Base-by-base conservation (phyloP, 2,888 invertebrate genomes). In the Sarcophaga caerulescens region DNA sequence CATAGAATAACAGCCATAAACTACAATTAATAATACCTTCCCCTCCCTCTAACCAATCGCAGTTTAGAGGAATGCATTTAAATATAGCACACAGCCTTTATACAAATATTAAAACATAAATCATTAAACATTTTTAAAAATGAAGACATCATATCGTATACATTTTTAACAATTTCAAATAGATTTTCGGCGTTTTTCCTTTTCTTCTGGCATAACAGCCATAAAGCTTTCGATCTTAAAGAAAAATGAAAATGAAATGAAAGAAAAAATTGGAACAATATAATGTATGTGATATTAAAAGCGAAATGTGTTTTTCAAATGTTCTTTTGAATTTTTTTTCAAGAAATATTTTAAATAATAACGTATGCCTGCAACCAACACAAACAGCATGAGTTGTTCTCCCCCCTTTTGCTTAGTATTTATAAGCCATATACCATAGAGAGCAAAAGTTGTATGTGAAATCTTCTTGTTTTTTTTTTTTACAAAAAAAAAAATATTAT, bases 251-350 rank as follows among this genome's bases (percentile, higher is more conserved):
- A 69, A 4, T 52, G 52, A 66, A 62, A 6, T 52, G n/a, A 35
- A 14, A n/a, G 59, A 21, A 44, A n/a, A 84, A 75, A 69, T 47
- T 75, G 69, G 75, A 84, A 66, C 75, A 84, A 59, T 25, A 84
- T 79, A 69, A 83, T 74, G 74, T 78, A 78, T 78, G 44, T 83
- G 68, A 57, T 84, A 69, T 79, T 79, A 75, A 74, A 79, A 75
- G 65, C 75, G 23, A 75, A 59, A 79, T 65, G 47, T 75, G 17
- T 59, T 76, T 23, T 70, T 12, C 57, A 14, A 17, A 14, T 17
- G 44, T 45, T 70, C 19, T 66, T 21, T 66, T 59, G 8, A 71
- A 65, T 65, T 4, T 57, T 8, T 35, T n/a, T 70, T 63, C 21
- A 57, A 12, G 35, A n/a, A 66, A 66, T 8, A 10, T 66, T 66